A percentile compares a stretch with the other conserved stretches of the same genome.
Conservation (phyloP, 2,888 invertebrate genomes). For the Dolichomitus sp. region DNA sequence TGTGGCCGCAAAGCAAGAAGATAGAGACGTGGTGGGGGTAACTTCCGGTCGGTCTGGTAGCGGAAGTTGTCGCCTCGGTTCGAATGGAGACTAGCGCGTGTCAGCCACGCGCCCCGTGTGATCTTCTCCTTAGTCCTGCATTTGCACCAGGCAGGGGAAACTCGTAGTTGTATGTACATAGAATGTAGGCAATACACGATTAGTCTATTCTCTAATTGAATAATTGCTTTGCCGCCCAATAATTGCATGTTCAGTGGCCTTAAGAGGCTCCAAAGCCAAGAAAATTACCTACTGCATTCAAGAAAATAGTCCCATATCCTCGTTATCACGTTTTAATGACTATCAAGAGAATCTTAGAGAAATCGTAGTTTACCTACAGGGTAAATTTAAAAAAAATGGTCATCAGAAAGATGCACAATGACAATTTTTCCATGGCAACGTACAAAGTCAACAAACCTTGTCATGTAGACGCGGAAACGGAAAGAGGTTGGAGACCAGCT, state of each 20-base stretch:
- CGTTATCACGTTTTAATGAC: not conserved
- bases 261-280: slow-evolving; percentile 12
- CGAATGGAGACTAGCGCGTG: slow-evolving; percentile 74
- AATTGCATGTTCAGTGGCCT: slow-evolving; percentile 71
- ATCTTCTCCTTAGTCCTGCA: slow-evolving; percentile 54
- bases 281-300: not conserved
- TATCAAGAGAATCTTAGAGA: too few species aligned
- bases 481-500: slow-evolving; percentile 4
- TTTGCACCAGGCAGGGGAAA: slow-evolving; percentile 42
- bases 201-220: slow-evolving; percentile 74
- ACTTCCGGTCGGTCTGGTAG: slow-evolving; percentile 58
- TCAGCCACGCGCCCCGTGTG: slow-evolving; percentile 79
- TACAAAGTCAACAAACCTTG: not conserved
- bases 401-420: not conserved
- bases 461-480: not conserved
- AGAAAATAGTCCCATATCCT: not conserved
- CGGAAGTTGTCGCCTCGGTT: slow-evolving; percentile 79
- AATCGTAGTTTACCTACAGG: too few species aligned
- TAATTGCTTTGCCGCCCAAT: slow-evolving; percentile 67
- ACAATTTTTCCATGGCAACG: slow-evolving; percentile 16
- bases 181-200: slow-evolving; percentile 20
- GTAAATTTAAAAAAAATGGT: too few species aligned
- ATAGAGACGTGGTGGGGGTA: not conserved
- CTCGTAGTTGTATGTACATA: slow-evolving; percentile 29
- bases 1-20: not conserved